Evolutionary conservation across 1,140 invertebrate species (phyloP).

Genomic region (Ceratosolen fusciceps): DNA sequence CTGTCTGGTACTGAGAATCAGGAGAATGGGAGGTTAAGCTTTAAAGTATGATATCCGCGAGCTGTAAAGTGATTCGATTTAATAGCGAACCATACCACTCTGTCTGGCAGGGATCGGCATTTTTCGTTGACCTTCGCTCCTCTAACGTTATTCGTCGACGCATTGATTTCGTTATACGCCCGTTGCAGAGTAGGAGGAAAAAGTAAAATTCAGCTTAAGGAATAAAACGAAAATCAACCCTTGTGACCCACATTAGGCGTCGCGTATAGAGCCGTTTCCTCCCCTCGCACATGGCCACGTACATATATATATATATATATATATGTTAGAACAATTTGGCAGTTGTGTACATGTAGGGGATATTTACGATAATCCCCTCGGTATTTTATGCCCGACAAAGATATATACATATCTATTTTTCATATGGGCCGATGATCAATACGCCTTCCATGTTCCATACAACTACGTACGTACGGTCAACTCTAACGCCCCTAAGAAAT

Average conservation of each 20-base stretch:
- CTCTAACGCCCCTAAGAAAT: background rate
- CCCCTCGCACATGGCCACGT: background rate
- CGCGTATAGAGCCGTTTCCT: background rate
- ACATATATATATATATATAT: too few relatives aligned
- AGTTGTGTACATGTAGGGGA: background rate
- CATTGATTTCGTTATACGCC: background rate
- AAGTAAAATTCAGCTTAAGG: background rate
- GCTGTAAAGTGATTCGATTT: too few relatives aligned
- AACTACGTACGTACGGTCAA: background rate
- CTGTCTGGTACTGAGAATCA: too few relatives aligned
- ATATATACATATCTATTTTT: background rate
- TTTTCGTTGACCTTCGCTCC: background rate
- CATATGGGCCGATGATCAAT: background rate
- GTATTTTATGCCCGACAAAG: background rate
- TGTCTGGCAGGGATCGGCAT: background rate
- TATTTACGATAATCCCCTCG: background rate
- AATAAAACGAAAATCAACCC: background rate
- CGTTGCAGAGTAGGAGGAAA: background rate
- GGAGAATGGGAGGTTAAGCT: too few relatives aligned
- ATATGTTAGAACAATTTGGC: background rate
- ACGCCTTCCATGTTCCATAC: too few relatives aligned
- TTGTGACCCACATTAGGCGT: constrained; percentile 13
- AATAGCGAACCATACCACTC: background rate
- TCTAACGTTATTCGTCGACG: background rate
- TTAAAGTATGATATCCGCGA: too few relatives aligned